These are phyloP conservation scores for Peucedramus taeniatus DNA, from an alignment of 2,113 vertebrate genomes.

Conservation along the genomic window DNA sequence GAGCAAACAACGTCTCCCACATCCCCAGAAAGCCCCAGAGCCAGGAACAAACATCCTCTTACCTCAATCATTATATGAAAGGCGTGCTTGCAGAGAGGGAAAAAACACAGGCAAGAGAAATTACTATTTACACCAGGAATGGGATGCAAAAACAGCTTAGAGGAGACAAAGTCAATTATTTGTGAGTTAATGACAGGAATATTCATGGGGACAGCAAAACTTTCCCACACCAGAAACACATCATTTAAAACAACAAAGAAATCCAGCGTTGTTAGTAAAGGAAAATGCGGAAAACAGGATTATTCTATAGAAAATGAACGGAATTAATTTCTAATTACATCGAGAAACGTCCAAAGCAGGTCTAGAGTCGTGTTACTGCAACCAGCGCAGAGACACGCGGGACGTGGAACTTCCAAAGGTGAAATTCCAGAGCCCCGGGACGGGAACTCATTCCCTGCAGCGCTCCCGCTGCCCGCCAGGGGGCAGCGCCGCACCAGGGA, in stretches of 20 bases:
- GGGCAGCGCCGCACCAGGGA: not conserved
- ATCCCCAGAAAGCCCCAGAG: constrained; percentile 62
- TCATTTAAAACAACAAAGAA: not conserved
- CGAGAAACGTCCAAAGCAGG: rapidly evolving
- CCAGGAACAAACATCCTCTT: constrained; percentile 83
- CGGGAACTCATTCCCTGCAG: rapidly evolving
- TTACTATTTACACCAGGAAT: constrained; percentile 82
- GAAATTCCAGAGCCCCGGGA: not conserved
- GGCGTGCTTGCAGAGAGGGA: constrained; percentile 91
- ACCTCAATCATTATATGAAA: constrained; percentile 99
- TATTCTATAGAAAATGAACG: rapidly evolving
- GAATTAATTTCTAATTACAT: not conserved
- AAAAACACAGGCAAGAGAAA: constrained; percentile 85
- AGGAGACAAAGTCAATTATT: not conserved
- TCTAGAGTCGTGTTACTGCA: not conserved
- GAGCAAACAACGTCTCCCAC: constrained; percentile 36
- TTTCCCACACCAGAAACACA: not conserved
- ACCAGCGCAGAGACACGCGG: not conserved
- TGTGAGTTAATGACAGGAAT: not conserved
- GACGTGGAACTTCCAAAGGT: rapidly evolving
- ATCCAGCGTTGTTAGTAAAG: not conserved
- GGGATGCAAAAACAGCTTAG: constrained; percentile 69
- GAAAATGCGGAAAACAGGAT: not conserved
- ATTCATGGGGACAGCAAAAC: not conserved
- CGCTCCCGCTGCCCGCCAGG: not conserved